Conservation (phyloP, 2,888 invertebrate genomes). For the Horisme vitalbata region DNA sequence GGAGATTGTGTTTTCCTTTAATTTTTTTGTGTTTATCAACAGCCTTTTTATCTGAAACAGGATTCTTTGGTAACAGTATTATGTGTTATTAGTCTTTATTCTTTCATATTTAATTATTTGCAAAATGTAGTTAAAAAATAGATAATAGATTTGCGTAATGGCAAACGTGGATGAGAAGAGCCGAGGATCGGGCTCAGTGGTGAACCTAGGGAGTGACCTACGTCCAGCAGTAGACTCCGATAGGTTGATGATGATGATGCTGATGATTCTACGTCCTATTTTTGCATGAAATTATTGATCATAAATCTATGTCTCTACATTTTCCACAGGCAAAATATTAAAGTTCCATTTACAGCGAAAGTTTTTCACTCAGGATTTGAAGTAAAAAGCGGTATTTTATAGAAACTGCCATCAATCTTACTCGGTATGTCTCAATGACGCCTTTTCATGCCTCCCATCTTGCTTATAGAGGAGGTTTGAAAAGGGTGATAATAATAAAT, state of each 20-base stretch:
- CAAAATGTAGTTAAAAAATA: no score
- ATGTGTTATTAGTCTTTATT: no score
- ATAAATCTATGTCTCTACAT: not conserved
- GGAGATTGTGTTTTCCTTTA: constrained; percentile 55
- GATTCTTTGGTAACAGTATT: constrained; percentile 10
- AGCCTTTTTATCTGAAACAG: constrained; percentile 6
- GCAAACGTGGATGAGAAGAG: no score
- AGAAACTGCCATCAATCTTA: constrained; percentile 66
- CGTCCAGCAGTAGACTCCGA: no score
- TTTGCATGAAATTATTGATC: not conserved
- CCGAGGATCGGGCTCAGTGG: no score
- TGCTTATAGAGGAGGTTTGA: constrained; percentile 48
- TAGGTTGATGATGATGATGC: no score
- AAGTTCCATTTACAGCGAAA: constrained; percentile 42
- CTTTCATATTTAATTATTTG: no score
- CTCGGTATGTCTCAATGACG: constrained; percentile 52
- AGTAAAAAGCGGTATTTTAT: constrained; percentile 55
- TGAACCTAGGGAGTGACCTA: no score
- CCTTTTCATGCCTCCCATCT: constrained; percentile 55
- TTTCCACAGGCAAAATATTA: not conserved
- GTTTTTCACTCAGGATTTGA: constrained; percentile 48
- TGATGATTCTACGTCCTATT: not conserved
- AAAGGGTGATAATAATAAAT: constrained; percentile 49
- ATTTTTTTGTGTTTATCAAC: constrained; percentile 46
- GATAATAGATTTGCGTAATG: no score